phyloP scores from a whole-genome alignment of 2,797 vertebrate genomes.

The Diglossa cyanea region DNA sequence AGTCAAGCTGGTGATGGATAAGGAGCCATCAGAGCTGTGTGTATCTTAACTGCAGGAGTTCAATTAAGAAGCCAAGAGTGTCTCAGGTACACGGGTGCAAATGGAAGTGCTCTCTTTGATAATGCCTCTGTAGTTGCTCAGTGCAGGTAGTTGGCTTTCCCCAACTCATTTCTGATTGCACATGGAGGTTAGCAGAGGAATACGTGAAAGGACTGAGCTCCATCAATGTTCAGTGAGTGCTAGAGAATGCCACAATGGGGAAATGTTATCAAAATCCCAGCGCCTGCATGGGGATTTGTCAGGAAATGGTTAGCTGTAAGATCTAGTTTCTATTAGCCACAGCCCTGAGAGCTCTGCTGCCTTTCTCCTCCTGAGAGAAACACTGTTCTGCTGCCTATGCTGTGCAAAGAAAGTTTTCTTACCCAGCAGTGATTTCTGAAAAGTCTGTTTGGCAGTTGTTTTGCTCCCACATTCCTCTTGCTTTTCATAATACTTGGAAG shows the following conservation, averaged over 20 bases:
- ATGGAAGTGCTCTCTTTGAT: conserved; percentile 54
- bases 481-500: conserved; percentile 22
- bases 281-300: not conserved
- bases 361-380: not conserved
- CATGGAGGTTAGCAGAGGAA: conserved; percentile 43
- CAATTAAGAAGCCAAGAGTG: conserved; percentile 58
- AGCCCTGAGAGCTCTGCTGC: not conserved
- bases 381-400: not conserved
- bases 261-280: conserved; percentile 1
- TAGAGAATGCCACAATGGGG: not conserved
- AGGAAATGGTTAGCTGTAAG: not conserved
- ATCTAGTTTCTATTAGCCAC: not conserved
- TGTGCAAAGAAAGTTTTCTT: not conserved
- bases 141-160: conserved; percentile 36
- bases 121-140: conserved; percentile 24
- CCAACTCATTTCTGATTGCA: conserved; percentile 59
- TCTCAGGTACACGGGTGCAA: not conserved
- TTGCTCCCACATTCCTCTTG: not conserved
- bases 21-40: conserved; percentile 32
- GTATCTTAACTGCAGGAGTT: conserved; percentile 52
- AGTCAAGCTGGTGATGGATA: conserved; percentile 39
- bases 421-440: not conserved
- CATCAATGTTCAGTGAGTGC: not conserved
- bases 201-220: conserved; percentile 9
- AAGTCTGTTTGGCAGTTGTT: not conserved